Base-by-base conservation (phyloP, 2,797 vertebrate species). In the Anableps anableps region DNA sequence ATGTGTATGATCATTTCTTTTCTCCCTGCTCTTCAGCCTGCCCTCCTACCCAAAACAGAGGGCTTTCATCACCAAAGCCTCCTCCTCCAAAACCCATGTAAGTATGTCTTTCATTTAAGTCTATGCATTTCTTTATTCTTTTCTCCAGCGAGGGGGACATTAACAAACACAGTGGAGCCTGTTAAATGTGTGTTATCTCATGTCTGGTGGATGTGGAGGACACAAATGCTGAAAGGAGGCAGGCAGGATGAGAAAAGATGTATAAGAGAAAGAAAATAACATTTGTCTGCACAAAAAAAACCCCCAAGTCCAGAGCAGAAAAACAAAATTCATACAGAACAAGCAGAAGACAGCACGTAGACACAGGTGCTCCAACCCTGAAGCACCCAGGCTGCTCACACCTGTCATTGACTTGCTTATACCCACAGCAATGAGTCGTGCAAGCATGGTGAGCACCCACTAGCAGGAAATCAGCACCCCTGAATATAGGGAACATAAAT, bases 71-170 rank as follows among this genome's bases (percentile, higher is more conserved):
- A 76, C 77, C 85, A 13, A 90, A 74, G 48, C 64, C 53, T 5
- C 82, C 85, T 31, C 26, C 79, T 48, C 29, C 86, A 68, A 72
- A 77, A 21, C 83, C 83, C 45, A 74, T 91, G 95, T 96, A 88
- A 87, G 94, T 87, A 13, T 71, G 74, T n/a, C 51, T 26, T 78
- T 72, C 62, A 13, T 62, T 51, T 11, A 11, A 34, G 5, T 71
- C 41, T 50, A 45, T 78, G 31, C 47, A 31, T 16, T 38, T 80
- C 5, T 77, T 76, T 17, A 58, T 48, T 38, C 23, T 13, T 7
- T 31, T 34, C 4, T 26, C 23, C 19, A 36, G 0, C 17, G 4
- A 10, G 43, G 26, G 1, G 23, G 23, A 64, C 8, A 21, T 48
- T 34, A 53, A 75, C 16, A 31, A 21, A 82, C 34, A 19, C 68